Percentiles rank a stretch among this genome's conserved stretches.
phyloP scores from a whole-genome alignment of 2,888 invertebrate genomes.

The Lasius fuliginosus region DNA sequence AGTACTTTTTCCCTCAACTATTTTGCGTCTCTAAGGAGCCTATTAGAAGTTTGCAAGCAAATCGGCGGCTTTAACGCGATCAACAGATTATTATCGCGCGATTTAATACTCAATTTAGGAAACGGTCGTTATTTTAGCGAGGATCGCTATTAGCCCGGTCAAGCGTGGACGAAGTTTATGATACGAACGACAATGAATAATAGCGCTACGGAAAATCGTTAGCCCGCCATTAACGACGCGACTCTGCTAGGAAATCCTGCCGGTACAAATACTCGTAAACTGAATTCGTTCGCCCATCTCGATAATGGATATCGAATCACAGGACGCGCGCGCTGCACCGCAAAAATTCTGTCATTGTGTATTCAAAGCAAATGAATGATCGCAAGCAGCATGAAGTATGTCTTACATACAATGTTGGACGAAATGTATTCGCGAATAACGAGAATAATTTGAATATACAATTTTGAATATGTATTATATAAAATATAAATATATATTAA shows the following conservation, averaged over 20 bases:
- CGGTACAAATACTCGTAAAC: slow-evolving; percentile 76
- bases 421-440: slow-evolving; percentile 7
- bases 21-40: slow-evolving; percentile 2
- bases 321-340: slow-evolving; percentile 12
- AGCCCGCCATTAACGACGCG: slow-evolving; percentile 67
- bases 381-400: neutral
- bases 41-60: slow-evolving; percentile 16
- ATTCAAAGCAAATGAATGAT: slow-evolving; percentile 28
- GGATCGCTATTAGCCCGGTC: slow-evolving; percentile 74
- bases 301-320: slow-evolving; percentile 74
- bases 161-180: slow-evolving; percentile 73
- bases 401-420: neutral
- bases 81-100: slow-evolving; percentile 73
- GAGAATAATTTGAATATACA: neutral
- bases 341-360: slow-evolving; percentile 11
- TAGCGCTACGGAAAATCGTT: slow-evolving; percentile 77
- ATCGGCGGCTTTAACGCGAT: slow-evolving; percentile 5
- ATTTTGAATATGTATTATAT: neutral
- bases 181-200: slow-evolving; percentile 75
- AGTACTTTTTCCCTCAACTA: neutral
- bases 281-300: slow-evolving; percentile 67
- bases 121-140: slow-evolving; percentile 66
- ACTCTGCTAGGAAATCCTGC: slow-evolving; percentile 66
- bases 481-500: neutral
- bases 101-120: slow-evolving; percentile 75